Percentiles rank a stretch among this genome's conserved stretches.
Evolutionary conservation across 2,888 invertebrate species (phyloP).

Genomic region (Pilophorus perplexus): DNA sequence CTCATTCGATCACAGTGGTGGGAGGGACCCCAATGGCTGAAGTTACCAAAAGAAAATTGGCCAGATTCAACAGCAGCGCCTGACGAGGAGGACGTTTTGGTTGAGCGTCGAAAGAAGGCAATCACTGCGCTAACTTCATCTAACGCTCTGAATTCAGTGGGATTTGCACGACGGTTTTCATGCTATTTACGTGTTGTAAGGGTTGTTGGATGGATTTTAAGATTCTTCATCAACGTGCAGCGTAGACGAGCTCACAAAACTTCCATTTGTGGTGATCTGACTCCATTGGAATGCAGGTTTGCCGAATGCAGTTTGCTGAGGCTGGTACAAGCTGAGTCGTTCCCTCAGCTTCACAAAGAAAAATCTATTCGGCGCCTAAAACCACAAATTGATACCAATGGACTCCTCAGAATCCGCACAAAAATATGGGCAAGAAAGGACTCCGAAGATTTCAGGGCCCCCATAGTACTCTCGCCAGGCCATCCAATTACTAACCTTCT

Average conservation of each 20-base stretch:
- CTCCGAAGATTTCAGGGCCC: constrained; percentile 25
- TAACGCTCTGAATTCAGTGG: background rate
- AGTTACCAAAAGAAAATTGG: background rate
- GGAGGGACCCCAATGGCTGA: background rate
- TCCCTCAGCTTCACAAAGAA: too few relatives aligned
- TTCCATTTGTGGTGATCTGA: background rate
- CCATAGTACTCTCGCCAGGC: constrained; percentile 23
- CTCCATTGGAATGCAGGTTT: background rate
- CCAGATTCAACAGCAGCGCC: background rate
- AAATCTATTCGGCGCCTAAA: too few relatives aligned
- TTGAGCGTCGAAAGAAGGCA: background rate
- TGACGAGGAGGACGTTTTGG: background rate
- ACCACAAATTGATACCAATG: background rate
- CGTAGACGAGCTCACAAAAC: too few relatives aligned
- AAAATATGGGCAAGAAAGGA: constrained; percentile 17
- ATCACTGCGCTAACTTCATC: background rate
- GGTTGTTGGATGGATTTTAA: background rate
- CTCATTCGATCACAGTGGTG: too few relatives aligned
- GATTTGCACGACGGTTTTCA: background rate
- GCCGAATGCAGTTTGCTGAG: background rate
- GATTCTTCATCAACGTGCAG: too few relatives aligned
- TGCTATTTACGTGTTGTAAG: background rate
- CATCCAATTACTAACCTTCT: constrained; percentile 1
- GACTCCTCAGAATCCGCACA: constrained; percentile 4
- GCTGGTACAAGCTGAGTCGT: constrained; percentile 7